Percentiles rank a stretch among this genome's conserved stretches.
phyloP scores from a whole-genome alignment of 2,888 invertebrate species.

The Chromoteleia sp. region DNA sequence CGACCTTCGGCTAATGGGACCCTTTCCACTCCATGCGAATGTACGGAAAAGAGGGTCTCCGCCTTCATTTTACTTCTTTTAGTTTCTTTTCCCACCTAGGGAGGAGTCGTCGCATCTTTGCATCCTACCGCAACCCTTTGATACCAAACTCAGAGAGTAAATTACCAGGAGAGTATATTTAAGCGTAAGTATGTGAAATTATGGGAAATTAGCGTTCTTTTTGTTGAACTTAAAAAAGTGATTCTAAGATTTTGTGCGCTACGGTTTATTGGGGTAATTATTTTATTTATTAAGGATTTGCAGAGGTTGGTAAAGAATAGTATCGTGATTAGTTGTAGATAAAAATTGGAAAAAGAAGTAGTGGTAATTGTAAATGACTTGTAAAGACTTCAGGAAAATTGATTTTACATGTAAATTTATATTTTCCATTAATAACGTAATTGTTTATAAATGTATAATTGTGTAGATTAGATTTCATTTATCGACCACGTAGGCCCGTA shows the following conservation, averaged over 20 bases:
- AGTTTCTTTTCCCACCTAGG: constrained; percentile 34
- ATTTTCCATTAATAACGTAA: too few species aligned
- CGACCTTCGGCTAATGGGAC: constrained; percentile 48
- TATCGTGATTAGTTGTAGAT: too few species aligned
- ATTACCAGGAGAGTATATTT: constrained; percentile 77
- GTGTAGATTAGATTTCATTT: not conserved
- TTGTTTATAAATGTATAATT: too few species aligned
- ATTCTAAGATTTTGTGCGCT: not conserved
- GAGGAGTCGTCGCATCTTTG: constrained; percentile 40
- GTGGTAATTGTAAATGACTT: too few species aligned
- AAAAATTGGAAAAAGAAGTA: too few species aligned
- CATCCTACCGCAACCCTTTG: constrained; percentile 76
- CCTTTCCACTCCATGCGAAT: constrained; percentile 39
- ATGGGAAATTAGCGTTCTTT: constrained; percentile 2
- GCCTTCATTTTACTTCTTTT: constrained; percentile 41
- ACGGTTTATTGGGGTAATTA: too few species aligned
- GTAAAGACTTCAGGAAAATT: too few species aligned
- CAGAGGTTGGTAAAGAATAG: too few species aligned
- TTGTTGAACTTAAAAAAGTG: not conserved
- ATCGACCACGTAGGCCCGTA: too few species aligned
- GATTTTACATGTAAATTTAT: too few species aligned
- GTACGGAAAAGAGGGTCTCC: constrained; percentile 11
- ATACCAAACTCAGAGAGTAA: constrained; percentile 79
- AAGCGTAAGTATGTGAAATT: not conserved
- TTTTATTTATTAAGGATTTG: too few species aligned